These are phyloP conservation scores for Pyrrhosoma nymphula DNA, from an alignment of 2,888 invertebrate species.

Conservation along the genomic window DNA sequence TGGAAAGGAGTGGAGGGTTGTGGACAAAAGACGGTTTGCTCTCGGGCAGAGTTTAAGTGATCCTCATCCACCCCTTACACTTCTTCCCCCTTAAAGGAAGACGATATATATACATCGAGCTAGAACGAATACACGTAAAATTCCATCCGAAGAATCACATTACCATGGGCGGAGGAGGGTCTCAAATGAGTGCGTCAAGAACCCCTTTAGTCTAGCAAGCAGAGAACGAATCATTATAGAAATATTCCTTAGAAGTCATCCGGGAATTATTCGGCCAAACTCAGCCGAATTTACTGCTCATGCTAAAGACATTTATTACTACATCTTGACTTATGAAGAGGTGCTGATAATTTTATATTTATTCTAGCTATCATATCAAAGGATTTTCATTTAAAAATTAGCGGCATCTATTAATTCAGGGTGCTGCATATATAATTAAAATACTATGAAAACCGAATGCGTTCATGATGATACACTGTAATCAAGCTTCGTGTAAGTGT, in stretches of 20 bases:
- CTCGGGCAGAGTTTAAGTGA: not conserved
- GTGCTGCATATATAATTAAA: not conserved
- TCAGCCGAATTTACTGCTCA: not conserved
- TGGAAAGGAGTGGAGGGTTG: not conserved
- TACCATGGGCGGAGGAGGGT: not conserved
- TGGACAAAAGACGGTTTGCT: slow-evolving; percentile 27
- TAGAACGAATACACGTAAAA: not conserved
- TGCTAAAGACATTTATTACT: not conserved
- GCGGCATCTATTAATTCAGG: not conserved
- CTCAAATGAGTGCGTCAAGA: not conserved
- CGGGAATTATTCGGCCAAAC: not conserved
- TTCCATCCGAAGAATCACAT: not conserved
- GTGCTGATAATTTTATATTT: not conserved
- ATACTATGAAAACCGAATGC: too few species aligned
- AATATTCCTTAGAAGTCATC: not conserved
- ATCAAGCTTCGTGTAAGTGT: too few species aligned
- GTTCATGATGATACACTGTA: too few species aligned
- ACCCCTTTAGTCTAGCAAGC: not conserved
- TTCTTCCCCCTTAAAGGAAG: not conserved
- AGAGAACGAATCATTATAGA: not conserved
- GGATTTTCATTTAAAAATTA: not conserved
- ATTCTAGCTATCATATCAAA: not conserved
- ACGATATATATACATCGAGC: not conserved
- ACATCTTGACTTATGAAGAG: not conserved
- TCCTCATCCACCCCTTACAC: not conserved